Conservation (phyloP, 2,113 vertebrate species). For the Onychorhynchus coronatus region DNA sequence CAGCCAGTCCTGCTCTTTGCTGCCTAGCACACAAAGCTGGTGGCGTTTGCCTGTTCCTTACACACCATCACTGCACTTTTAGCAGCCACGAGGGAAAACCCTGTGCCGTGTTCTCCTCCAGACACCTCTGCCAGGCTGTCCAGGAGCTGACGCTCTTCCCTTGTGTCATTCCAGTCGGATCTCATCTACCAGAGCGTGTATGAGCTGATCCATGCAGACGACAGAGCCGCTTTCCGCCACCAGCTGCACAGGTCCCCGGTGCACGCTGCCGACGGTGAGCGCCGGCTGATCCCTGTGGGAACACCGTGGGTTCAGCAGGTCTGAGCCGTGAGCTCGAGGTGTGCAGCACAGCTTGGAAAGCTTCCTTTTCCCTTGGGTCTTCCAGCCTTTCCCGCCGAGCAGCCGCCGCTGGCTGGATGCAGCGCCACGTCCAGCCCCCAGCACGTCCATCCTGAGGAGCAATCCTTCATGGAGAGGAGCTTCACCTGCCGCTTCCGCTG, state of each 20-base stretch:
- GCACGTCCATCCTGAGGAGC: slow-evolving; percentile 54
- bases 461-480: slow-evolving; percentile 71
- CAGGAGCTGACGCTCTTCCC: rapidly evolving
- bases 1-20: not conserved
- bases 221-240: not conserved
- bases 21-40: rapidly evolving
- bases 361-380: not conserved
- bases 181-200: slow-evolving; percentile 41
- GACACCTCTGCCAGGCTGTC: not conserved
- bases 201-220: not conserved
- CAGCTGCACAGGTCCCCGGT: not conserved
- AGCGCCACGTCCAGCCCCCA: rapidly evolving
- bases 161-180: not conserved
- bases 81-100: not conserved
- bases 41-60: not conserved
- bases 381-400: not conserved
- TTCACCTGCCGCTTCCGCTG: slow-evolving; percentile 82
- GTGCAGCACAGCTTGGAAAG: not conserved
- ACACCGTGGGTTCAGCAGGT: not conserved
- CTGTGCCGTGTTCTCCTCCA: not conserved
- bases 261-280: not conserved
- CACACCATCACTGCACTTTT: rapidly evolving
- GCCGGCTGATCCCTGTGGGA: rapidly evolving
- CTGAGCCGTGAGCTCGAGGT: not conserved
- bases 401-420: rapidly evolving